A percentile compares a stretch with the other conserved stretches of the same genome.
Conservation (phyloP, 2,888 invertebrate species). For the Mythimna loreyi region DNA sequence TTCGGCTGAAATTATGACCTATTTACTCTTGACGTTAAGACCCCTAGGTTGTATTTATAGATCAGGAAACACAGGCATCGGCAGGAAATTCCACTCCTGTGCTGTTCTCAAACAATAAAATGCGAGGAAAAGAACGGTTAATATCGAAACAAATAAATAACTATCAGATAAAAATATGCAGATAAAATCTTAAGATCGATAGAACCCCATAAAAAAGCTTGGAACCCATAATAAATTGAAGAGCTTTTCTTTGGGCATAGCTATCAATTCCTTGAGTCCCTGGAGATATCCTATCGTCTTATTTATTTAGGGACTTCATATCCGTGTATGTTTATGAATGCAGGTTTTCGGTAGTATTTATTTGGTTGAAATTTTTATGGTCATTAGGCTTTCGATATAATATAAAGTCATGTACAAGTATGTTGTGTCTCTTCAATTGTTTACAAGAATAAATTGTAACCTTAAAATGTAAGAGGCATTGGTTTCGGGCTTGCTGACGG, state of each 20-base stretch:
- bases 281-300: slow-evolving; percentile 58
- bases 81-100: no score
- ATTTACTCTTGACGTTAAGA: no score
- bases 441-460: no score
- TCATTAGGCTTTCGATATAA: not conserved
- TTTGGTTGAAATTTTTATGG: slow-evolving; percentile 1
- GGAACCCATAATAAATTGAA: slow-evolving; percentile 53
- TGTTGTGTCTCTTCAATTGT: no score
- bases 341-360: slow-evolving; percentile 8
- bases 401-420: no score
- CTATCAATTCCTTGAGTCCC: slow-evolving; percentile 55
- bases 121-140: no score
- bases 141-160: not conserved
- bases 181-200: slow-evolving; percentile 47
- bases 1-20: no score
- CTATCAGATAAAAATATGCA: slow-evolving; percentile 31
- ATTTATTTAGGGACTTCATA: slow-evolving; percentile 54
- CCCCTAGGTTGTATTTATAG: no score
- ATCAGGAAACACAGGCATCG: no score
- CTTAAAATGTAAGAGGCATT: no score
- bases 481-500: no score
- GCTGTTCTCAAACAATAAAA: no score
- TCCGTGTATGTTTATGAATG: slow-evolving; percentile 27
- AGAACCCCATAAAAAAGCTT: slow-evolving; percentile 41
- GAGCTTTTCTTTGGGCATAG: slow-evolving; percentile 50